These are phyloP conservation scores for Pseudois nayaur DNA, from an alignment of 2,113 vertebrate genomes.

Conservation along the genomic window DNA sequence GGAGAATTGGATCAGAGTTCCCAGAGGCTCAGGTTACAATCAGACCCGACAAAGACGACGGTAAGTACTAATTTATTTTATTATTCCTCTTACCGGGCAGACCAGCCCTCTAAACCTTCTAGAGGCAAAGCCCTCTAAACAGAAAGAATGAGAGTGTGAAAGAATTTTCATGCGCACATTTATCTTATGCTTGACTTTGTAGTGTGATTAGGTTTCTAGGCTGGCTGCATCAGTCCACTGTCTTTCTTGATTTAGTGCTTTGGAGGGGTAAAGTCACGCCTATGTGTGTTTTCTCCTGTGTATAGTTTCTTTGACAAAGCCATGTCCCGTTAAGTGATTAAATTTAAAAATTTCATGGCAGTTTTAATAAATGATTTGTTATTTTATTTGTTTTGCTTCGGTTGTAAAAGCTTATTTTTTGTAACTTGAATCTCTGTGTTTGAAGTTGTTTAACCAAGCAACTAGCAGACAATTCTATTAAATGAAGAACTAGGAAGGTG, in stretches of 20 bases:
- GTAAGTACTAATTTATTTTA: conserved; percentile 76
- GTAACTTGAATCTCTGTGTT: background rate
- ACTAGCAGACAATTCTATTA: background rate
- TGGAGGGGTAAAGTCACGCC: background rate
- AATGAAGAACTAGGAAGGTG: background rate
- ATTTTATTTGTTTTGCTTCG: background rate
- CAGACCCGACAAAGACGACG: conserved; percentile 88
- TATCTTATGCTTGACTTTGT: background rate
- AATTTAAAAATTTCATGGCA: background rate
- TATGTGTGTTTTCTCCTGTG: background rate
- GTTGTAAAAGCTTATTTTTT: background rate
- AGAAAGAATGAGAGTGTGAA: background rate
- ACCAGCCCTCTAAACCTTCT: background rate
- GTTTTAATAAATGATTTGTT: background rate
- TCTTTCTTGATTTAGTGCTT: background rate
- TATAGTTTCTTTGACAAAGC: background rate
- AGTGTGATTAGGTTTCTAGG: background rate
- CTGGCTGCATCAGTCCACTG: background rate
- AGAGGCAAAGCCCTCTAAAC: background rate
- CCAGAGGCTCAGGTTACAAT: conserved; percentile 84
- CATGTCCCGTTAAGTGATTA: background rate
- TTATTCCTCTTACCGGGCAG: background rate
- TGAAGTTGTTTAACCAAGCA: background rate
- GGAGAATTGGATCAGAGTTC: conserved; percentile 86
- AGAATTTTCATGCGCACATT: background rate